phyloP scores from a whole-genome alignment of 1,140 invertebrate species.

The Megathymus violae region DNA sequence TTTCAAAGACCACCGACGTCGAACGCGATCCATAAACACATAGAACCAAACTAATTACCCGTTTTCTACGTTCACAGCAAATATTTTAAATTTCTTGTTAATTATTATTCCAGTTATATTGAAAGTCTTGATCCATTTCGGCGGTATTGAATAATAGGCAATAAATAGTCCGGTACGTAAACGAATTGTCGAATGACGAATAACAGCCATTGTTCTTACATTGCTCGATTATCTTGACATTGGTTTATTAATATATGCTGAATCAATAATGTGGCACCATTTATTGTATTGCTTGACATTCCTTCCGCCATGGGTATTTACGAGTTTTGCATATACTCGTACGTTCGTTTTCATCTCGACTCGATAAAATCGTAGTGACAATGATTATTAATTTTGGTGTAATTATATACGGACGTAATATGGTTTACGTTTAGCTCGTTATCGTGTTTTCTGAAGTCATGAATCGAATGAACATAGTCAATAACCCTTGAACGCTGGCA shows the following conservation, averaged over 20 bases:
- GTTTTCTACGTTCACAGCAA: background rate
- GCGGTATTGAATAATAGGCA: conserved; percentile 11
- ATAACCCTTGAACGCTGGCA: no score
- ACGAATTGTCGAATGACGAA: conserved; percentile 4
- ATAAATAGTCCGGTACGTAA: conserved; percentile 11
- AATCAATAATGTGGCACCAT: conserved; percentile 18
- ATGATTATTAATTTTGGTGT: no score
- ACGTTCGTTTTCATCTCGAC: no score
- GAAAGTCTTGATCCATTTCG: conserved; percentile 1
- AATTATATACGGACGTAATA: no score
- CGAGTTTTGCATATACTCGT: no score
- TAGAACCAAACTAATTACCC: no score
- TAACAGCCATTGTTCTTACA: conserved; percentile 11
- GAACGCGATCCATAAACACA: no score
- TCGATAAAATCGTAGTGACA: no score
- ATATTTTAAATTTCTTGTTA: background rate
- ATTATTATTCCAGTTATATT: background rate
- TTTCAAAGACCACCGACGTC: no score
- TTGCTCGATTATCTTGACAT: background rate
- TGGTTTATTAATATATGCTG: conserved; percentile 15
- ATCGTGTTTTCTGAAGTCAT: no score
- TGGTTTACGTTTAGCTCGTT: no score
- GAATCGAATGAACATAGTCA: no score
- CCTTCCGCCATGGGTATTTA: conserved; percentile 22
- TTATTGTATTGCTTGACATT: conserved; percentile 3